Percentiles rank a stretch among this genome's conserved stretches.
phyloP scores from a whole-genome alignment of 1,140 invertebrate genomes.

The Saccostrea cuccullata region DNA sequence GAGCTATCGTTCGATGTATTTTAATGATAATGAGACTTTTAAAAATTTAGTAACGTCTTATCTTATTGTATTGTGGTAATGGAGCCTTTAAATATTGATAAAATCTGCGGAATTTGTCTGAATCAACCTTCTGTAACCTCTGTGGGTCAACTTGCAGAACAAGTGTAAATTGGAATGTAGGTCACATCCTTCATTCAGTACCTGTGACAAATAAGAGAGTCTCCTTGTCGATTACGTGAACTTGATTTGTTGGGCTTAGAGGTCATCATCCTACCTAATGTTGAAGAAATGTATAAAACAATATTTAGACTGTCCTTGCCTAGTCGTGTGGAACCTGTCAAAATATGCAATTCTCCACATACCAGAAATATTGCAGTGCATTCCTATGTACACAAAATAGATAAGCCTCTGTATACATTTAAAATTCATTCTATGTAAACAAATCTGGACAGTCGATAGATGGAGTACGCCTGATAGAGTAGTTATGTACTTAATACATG shows the following conservation, averaged over 20 bases:
- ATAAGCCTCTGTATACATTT: constrained; percentile 21
- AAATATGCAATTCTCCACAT: constrained; percentile 35
- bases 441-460: background rate
- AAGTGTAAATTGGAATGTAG: constrained; percentile 30
- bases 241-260: constrained; percentile 1
- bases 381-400: constrained; percentile 24
- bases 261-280: constrained; percentile 10
- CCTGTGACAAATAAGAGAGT: constrained; percentile 6
- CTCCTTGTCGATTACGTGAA: constrained; percentile 13
- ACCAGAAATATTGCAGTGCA: constrained; percentile 35
- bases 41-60: constrained; percentile 18
- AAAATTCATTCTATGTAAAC: constrained; percentile 27
- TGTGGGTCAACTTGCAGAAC: constrained; percentile 19
- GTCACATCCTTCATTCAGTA: constrained; percentile 33
- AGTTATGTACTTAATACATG: background rate
- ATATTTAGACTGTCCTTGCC: background rate
- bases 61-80: background rate
- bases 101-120: background rate
- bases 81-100: background rate
- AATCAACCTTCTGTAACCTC: constrained; percentile 19
- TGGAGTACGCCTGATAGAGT: background rate
- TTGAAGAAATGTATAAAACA: constrained; percentile 1
- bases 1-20: constrained; percentile 41
- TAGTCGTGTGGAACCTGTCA: constrained; percentile 26
- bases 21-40: constrained; percentile 35